These are phyloP conservation scores for Philantomba maxwellii DNA, from an alignment of 2,113 vertebrate genomes.

Conservation along the genomic window DNA sequence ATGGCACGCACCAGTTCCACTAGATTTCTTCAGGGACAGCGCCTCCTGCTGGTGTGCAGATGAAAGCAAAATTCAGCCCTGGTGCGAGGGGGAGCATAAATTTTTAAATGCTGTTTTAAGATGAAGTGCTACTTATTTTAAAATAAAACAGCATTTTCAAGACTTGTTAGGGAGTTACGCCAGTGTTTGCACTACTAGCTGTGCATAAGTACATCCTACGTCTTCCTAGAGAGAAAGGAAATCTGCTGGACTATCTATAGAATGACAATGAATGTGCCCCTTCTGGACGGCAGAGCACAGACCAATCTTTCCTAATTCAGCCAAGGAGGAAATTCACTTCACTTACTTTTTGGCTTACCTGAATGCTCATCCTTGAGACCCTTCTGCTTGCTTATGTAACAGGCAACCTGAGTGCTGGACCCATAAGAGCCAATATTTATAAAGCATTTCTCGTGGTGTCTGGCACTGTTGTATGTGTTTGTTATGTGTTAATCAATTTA, in stretches of 20 bases:
- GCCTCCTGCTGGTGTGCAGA: conserved; percentile 53
- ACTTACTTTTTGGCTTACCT: background rate
- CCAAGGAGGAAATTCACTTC: background rate
- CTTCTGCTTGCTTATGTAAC: background rate
- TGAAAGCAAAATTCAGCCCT: conserved; percentile 15
- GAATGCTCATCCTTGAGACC: background rate
- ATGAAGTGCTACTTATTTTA: background rate
- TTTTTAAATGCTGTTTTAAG: background rate
- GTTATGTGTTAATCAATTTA: background rate
- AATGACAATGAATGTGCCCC: background rate
- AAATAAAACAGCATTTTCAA: background rate
- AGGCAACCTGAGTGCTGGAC: background rate
- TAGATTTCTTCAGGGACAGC: conserved; percentile 39
- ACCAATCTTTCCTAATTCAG: background rate
- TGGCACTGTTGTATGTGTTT: background rate
- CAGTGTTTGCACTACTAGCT: background rate
- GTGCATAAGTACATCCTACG: background rate
- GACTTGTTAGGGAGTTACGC: background rate
- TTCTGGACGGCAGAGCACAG: background rate
- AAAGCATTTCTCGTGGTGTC: background rate
- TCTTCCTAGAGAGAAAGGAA: background rate
- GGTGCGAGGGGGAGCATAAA: background rate
- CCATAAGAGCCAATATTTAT: background rate
- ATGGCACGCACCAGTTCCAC: background rate
- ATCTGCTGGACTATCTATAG: background rate